Evolutionary conservation across 2,797 vertebrate species (phyloP).

Genomic region (Fistularia commersonii): DNA sequence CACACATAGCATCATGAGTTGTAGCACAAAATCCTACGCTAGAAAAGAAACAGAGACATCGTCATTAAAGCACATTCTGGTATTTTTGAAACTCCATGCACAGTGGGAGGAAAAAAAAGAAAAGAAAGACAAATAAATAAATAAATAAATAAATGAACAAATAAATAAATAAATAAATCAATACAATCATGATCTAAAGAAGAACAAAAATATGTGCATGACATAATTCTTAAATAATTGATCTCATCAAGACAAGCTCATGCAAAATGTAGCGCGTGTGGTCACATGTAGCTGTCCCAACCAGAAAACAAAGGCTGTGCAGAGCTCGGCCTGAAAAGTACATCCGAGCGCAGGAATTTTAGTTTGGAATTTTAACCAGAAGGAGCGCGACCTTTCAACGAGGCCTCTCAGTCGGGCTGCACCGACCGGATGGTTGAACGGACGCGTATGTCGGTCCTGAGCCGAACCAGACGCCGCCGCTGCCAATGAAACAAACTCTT

Average conservation of each 20-base stretch:
- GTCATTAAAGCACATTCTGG: slow-evolving; percentile 57
- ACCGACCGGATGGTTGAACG: slow-evolving; percentile 66
- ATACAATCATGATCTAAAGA: slow-evolving; percentile 26
- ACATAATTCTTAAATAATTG: too few species aligned
- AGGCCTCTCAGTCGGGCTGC: slow-evolving; percentile 36
- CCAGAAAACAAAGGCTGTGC: background rate
- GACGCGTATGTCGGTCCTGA: slow-evolving; percentile 51
- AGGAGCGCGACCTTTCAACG: slow-evolving; percentile 34
- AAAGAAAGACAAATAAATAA: slow-evolving; percentile 14
- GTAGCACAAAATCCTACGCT: slow-evolving; percentile 43
- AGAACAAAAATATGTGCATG: slow-evolving; percentile 23
- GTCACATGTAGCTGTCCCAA: too few species aligned
- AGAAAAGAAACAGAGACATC: slow-evolving; percentile 59
- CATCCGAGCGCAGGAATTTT: slow-evolving; percentile 34
- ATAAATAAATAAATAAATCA: slow-evolving; percentile 2
- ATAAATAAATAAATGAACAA: slow-evolving; percentile 15
- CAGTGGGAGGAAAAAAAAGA: too few species aligned
- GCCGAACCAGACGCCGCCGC: slow-evolving; percentile 38
- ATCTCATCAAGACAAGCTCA: too few species aligned
- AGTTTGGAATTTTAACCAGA: slow-evolving; percentile 20
- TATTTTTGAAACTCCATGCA: slow-evolving; percentile 50
- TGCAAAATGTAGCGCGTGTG: too few species aligned
- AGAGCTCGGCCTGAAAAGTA: slow-evolving; percentile 23
- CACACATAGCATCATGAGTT: slow-evolving; percentile 32
- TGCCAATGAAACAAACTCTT: slow-evolving; percentile 52